Evolutionary conservation across 2,888 invertebrate species (phyloP), one percentile per base, ranked within the genome.

Genomic region (Ophioninae sp.): DNA sequence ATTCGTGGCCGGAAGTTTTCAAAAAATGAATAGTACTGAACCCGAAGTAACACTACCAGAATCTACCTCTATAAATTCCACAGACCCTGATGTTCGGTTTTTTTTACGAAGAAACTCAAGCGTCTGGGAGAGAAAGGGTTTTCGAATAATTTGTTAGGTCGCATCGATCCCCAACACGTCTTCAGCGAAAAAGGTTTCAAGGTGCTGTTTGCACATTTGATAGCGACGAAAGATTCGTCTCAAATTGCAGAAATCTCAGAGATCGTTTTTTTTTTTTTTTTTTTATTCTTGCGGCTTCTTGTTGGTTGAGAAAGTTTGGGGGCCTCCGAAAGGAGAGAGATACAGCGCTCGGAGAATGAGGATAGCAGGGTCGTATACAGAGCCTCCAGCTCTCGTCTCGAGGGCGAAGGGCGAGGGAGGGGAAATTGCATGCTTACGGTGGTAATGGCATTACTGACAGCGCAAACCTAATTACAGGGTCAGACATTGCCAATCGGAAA

Each of bases 381-480:
- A n/a, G 79, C 70, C 79, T 41, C 76, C 73, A 64, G 77, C 74
- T 23, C 64, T 72, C 65, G 39, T 59, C 65, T 41, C 68, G 13
- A 81, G 70, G 64, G 44, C 76, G 74, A 65, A 56, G 56, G 17
- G 62, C 21, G 37, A 62, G 78, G 56, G 82, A 85, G 78, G 88
- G 90, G 89, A 88, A 91, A 92, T 91, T 91, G 90, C 90, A 88
- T 88, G 90, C 86, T 90, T 89, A 90, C 88, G 86, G 82, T 73
- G 86, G 88, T 91, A 91, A 92, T 86, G 86, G 88, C 85, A 89
- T 92, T 90, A 91, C 89, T 87, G 87, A 87, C 88, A 88, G 89
- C 88, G 88, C 85, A 73, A 91, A 92, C 87, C 88, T 89, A 90
- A 91, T 92, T 91, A 90, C 89, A 89, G 87, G 88, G 86, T 89